These are phyloP conservation scores for Podocnemis expansa DNA, from an alignment of 2,113 vertebrate genomes.

Conservation along the genomic window DNA sequence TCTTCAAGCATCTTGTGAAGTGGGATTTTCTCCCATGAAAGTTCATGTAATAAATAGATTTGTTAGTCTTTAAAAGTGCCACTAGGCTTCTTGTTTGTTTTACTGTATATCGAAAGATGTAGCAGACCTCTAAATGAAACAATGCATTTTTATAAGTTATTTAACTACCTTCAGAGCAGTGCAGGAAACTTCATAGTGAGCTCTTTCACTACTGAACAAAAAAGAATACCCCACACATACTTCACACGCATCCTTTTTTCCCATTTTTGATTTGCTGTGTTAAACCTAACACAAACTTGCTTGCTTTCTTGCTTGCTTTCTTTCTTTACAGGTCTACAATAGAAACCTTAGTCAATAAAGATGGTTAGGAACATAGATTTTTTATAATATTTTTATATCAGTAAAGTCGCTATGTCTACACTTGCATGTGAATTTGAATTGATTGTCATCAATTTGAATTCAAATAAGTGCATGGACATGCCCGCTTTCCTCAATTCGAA, in stretches of 20 bases:
- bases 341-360: slow-evolving; percentile 19
- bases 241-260: slow-evolving; percentile 21
- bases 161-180: slow-evolving; percentile 54
- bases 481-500: no score
- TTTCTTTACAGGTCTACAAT: not conserved
- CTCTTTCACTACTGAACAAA: slow-evolving; percentile 10
- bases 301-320: no score
- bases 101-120: not conserved
- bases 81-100: no score
- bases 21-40: no score
- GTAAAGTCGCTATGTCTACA: no score
- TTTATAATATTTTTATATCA: not conserved
- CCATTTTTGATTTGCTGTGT: slow-evolving; percentile 15
- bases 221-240: slow-evolving; percentile 21
- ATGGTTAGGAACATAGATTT: slow-evolving; percentile 9
- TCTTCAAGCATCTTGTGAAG: no score
- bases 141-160: slow-evolving; percentile 48
- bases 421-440: no score
- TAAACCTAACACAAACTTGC: accelerated
- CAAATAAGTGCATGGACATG: no score
- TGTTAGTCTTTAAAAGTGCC: no score
- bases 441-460: no score
- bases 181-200: slow-evolving; percentile 45
- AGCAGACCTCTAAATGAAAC: slow-evolving; percentile 24
- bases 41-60: no score